Base-by-base conservation (phyloP, 2,113 vertebrate species). In the Cichladusa arquata region DNA sequence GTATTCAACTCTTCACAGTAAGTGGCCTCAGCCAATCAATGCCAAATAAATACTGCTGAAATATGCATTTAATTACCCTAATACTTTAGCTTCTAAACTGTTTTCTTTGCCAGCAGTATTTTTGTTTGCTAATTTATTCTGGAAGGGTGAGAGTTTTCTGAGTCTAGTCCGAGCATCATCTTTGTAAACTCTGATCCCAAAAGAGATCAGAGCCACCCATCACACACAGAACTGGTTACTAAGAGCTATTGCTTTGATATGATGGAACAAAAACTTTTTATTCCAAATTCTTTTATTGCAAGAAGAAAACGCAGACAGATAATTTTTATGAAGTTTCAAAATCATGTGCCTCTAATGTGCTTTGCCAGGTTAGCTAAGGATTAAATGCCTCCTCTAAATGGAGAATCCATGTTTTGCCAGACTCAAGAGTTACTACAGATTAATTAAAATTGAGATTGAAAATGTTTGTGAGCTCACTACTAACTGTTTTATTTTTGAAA, bases 31-130 rank as follows among this genome's bases (percentile, higher is more conserved):
- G 86, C 93, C 95, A 97, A 97, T 96, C 97, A 97, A 95, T 97
- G 94, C 88, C 95, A 97, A 94, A 97, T 97, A 98, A 97, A 97
- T 97, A 94, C 83, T 96, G 93, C 86, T 97, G 97, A 98, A 97
- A 98, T 97, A 97, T 96, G 93, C 92, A 97, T 97, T 98, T 97
- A 97, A 97, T 98, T 98, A 98, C 94, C 91, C 88, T 79, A 71
- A 93, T 73, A 89, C 81, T 97, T 97, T 89, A 93, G n/a, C 47
- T 93, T 93, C 66, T 94, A 84, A 93, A 90, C 38, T 23, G 25
- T 93, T 92, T 90, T 79, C 45, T 93, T 95, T 90, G 77, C 73
- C 64, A 85, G 67, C 15, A 88, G 23, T 45, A 90, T 62, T 90
- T 67, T 89, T 90, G 50, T 95, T 97, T 93, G 93, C 34, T 95